A percentile compares a stretch with the other conserved stretches of the same genome.
These are phyloP conservation scores for Cranoglanis bouderius DNA, from an alignment of 2,113 vertebrate genomes.

Conservation along the genomic window DNA sequence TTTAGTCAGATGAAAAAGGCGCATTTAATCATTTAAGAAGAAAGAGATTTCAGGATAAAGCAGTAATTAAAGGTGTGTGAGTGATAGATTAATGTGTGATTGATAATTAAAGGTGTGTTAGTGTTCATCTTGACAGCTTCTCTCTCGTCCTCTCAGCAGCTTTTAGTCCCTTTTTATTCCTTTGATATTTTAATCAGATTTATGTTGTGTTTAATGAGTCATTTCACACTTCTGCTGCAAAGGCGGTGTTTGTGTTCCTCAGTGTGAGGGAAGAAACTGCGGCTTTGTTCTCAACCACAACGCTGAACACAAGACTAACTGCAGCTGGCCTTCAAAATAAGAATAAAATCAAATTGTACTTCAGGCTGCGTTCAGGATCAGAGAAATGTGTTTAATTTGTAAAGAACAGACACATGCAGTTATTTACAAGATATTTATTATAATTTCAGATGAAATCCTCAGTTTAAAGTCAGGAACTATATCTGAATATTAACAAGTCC, in stretches of 20 bases:
- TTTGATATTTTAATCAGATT: background rate
- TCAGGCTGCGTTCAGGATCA: too few species aligned
- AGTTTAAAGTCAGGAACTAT: background rate
- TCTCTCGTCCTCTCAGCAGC: background rate
- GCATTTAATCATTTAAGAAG: too few species aligned
- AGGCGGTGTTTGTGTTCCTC: background rate
- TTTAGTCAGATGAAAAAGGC: too few species aligned
- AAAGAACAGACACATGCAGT: background rate
- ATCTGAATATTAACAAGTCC: background rate
- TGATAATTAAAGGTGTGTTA: too few species aligned
- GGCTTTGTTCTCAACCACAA: background rate
- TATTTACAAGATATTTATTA: background rate
- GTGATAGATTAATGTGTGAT: too few species aligned
- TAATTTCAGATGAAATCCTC: background rate
- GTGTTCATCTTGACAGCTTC: too few species aligned
- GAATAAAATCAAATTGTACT: background rate
- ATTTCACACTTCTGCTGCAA: background rate
- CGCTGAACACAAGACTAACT: background rate
- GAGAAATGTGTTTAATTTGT: background rate
- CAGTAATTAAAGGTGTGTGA: too few species aligned
- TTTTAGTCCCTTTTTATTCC: too few species aligned
- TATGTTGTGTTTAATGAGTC: background rate
- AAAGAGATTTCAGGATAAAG: too few species aligned
- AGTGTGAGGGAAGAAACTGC: background rate
- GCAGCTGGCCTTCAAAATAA: background rate